phyloP scores from a whole-genome alignment of 2,113 vertebrate species.

The Thomomys bottae region DNA sequence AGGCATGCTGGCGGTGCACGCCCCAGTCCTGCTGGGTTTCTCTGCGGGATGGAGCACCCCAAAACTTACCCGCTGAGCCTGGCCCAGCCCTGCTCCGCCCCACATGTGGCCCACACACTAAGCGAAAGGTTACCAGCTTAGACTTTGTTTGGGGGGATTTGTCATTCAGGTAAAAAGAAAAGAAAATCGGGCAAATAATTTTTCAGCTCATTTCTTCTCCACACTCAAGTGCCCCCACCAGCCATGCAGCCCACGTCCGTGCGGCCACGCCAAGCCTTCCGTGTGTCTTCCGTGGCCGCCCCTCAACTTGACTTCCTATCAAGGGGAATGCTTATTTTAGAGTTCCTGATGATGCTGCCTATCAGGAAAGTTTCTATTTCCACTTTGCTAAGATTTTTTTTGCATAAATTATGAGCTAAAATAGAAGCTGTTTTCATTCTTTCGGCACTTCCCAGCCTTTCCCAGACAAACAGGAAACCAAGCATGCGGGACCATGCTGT shows the following conservation, averaged over 20 bases:
- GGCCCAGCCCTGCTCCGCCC: background rate
- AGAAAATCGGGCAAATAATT: background rate
- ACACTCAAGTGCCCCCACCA: background rate
- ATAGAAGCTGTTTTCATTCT: background rate
- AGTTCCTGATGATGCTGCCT: background rate
- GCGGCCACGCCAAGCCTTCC: rapidly evolving
- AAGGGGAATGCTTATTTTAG: background rate
- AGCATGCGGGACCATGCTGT: rapidly evolving
- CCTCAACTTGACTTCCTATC: background rate
- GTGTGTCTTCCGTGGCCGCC: background rate
- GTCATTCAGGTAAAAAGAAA: background rate
- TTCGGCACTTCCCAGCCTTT: background rate
- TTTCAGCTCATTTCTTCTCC: background rate
- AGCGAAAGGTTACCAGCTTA: background rate
- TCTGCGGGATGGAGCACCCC: background rate
- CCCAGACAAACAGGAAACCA: background rate
- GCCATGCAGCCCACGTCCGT: background rate
- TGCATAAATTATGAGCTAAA: background rate
- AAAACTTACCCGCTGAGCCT: background rate
- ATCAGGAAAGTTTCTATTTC: conserved; percentile 4
- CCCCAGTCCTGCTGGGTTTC: background rate
- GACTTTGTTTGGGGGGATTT: background rate
- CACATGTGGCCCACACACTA: rapidly evolving
- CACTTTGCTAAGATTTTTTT: background rate
- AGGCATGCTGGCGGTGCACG: rapidly evolving